Evolutionary conservation across 2,113 vertebrate species (phyloP).

Genomic region (Pteropus alecto): DNA sequence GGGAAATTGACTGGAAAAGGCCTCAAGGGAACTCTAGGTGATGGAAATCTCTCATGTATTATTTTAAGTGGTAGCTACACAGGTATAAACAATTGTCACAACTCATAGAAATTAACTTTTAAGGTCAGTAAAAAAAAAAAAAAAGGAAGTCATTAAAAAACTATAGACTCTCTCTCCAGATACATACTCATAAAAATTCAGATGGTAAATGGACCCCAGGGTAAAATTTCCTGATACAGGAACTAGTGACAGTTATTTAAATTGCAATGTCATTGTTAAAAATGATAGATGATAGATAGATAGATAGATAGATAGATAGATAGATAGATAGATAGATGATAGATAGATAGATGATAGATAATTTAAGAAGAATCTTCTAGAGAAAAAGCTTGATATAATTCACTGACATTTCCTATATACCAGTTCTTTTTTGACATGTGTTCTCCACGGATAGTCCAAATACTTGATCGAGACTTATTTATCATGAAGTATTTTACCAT

Average conservation of each 20-base stretch:
- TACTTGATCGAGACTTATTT: neutral
- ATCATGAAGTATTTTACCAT: neutral
- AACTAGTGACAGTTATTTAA: neutral
- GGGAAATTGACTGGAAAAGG: constrained; percentile 22
- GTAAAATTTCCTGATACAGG: neutral
- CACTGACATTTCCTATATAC: constrained; percentile 4
- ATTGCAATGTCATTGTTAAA: constrained; percentile 42
- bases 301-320: too few relatives aligned
- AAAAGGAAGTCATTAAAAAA: neutral
- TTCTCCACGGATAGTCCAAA: constrained; percentile 6
- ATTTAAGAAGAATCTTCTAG: neutral
- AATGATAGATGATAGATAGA: too few relatives aligned
- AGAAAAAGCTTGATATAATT: constrained; percentile 18
- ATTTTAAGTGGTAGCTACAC: neutral
- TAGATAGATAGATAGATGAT: too few relatives aligned
- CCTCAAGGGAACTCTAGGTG: neutral
- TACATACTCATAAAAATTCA: constrained; percentile 1
- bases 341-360: neutral
- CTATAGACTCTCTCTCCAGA: neutral
- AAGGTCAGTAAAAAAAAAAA: neutral
- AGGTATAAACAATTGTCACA: neutral
- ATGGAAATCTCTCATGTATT: neutral
- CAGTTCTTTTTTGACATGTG: constrained; percentile 5
- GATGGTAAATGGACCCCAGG: neutral
- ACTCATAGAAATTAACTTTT: constrained; percentile 25